Evolutionary conservation across 2,797 vertebrate species (phyloP), one percentile per base, ranked within the genome.

Genomic region (Rallus crepitans): DNA sequence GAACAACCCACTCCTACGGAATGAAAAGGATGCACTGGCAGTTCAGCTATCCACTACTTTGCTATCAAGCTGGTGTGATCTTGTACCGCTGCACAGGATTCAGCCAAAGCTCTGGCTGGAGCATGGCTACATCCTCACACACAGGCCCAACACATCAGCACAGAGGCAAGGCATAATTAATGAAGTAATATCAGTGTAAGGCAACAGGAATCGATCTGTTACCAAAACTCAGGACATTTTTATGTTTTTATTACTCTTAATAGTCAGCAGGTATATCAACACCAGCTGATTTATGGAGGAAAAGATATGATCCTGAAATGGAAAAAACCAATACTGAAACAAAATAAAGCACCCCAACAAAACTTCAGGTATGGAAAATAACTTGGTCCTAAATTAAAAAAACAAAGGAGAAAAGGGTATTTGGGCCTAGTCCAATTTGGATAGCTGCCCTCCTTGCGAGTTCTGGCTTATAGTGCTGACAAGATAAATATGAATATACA

Each of bases 401-500:
- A 53, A 21, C n/a, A 48, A 66, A 86, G 48, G 20, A 89, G 56
- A 79, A 90, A 83, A 61, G 37, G 13, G 7, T 55, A 23, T 75
- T 55, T 89, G 68, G 30, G 70, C n/a, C 53, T 28, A 7, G 59
- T 96, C 64, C 79, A 95, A 72, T 81, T 3, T 71, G 81, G 75
- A 89, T 9, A 84, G 47, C 40, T 94, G 80, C 78, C 78, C 30
- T 93, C 40, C 45, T 65, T 0, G 0, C 85, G 14, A 87, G 9
- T 89, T 82, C 66, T 77, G 53, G 33, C 30, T 84, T 95, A 63
- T 64, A 60, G 19, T 48, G 35, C 71, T 90, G 82, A 80, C 37
- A 85, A 78, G 57, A 85, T 12, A 87, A 61, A 94, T 89, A 85
- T 69, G 5, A 89, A 92, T 93, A 73, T 59, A 78, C 21, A 57